Conservation (phyloP, 2,888 invertebrate species). For the Pardosa pseudoannulata region DNA sequence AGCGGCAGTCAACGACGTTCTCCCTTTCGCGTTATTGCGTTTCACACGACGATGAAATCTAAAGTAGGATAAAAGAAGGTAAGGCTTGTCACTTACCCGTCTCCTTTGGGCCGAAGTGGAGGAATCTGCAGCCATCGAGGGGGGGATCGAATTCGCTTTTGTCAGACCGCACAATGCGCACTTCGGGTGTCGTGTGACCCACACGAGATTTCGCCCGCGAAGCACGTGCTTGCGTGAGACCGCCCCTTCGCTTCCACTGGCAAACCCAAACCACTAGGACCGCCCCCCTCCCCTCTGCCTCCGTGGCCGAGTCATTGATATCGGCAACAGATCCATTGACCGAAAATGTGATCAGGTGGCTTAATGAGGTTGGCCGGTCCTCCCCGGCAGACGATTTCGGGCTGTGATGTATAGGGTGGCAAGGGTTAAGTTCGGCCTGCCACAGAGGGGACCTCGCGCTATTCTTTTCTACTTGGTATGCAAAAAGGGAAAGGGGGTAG, state of each 20-base stretch:
- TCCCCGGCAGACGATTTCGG: background rate
- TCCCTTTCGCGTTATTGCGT: no score
- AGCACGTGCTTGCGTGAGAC: slow-evolving; percentile 16
- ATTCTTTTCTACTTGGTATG: no score
- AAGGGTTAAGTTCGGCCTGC: slow-evolving; percentile 1
- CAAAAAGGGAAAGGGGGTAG: no score
- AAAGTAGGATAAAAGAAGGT: no score
- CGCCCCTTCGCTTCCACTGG: background rate
- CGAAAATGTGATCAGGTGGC: background rate
- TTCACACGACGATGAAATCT: no score
- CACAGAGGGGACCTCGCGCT: background rate
- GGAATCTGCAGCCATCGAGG: slow-evolving; percentile 26
- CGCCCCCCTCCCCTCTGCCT: background rate
- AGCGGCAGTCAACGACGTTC: no score
- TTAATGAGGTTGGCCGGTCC: background rate
- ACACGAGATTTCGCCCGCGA: slow-evolving; percentile 9
- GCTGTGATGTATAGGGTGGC: slow-evolving; percentile 8
- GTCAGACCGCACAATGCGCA: background rate
- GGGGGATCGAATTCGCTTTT: no score
- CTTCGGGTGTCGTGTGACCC: slow-evolving; percentile 1
- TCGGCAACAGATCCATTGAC: slow-evolving; percentile 12
- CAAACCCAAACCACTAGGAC: background rate
- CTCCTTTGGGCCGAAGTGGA: slow-evolving; percentile 23
- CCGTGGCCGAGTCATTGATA: slow-evolving; percentile 12
- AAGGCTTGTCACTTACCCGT: slow-evolving; percentile 28